phyloP scores from a whole-genome alignment of 2,113 vertebrate genomes.

The Macrotis lagotis region DNA sequence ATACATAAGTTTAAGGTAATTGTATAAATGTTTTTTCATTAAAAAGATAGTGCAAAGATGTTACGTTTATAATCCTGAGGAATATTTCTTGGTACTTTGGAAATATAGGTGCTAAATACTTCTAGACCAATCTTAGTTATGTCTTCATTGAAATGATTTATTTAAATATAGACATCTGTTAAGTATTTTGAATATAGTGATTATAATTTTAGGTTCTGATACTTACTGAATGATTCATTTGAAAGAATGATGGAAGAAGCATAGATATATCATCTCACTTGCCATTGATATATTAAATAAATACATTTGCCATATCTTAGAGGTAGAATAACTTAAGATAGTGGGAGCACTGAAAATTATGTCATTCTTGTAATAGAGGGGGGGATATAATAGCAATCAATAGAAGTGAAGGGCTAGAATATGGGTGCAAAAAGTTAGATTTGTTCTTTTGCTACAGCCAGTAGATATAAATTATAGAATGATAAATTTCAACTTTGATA shows the following conservation, averaged over 20 bases:
- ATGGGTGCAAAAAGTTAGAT: neutral
- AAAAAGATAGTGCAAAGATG: neutral
- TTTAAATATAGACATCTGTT: neutral
- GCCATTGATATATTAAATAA: neutral
- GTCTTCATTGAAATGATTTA: conserved; percentile 2
- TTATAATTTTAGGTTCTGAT: neutral
- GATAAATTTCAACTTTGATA: neutral
- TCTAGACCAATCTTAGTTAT: neutral
- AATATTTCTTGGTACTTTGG: conserved; percentile 12
- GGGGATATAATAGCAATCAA: neutral
- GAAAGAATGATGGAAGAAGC: neutral
- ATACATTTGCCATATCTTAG: neutral
- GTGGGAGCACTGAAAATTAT: neutral
- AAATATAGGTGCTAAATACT: neutral
- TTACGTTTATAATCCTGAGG: neutral
- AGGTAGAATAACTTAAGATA: neutral
- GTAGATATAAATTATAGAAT: neutral
- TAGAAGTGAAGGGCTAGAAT: neutral
- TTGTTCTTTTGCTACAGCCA: neutral
- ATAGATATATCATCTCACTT: neutral
- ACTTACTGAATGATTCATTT: neutral
- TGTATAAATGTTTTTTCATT: neutral
- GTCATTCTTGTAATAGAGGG: neutral
- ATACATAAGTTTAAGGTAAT: neutral
- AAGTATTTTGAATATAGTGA: neutral